These are phyloP conservation scores for Thysanoteuthis rhombus DNA, from an alignment of 2,888 invertebrate genomes.

Conservation along the genomic window DNA sequence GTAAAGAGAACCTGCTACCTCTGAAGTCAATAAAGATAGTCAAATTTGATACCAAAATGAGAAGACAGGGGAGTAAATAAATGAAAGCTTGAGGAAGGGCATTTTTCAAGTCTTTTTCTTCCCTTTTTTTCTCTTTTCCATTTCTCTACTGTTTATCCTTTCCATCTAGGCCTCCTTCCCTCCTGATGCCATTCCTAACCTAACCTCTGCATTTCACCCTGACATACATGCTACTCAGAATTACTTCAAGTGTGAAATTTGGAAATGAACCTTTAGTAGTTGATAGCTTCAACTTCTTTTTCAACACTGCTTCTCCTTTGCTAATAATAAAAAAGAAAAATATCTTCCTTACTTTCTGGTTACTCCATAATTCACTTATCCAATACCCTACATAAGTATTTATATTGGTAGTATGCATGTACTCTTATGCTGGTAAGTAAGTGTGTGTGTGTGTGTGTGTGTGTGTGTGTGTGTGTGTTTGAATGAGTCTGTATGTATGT, in stretches of 20 bases:
- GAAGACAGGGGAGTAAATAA: not conserved
- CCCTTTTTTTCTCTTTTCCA: not conserved
- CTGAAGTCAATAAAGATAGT: not conserved
- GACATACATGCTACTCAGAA: constrained; percentile 12
- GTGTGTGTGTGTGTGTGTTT: not conserved
- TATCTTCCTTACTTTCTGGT: not conserved
- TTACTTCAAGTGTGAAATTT: constrained; percentile 12
- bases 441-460: not conserved
- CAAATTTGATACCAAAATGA: not conserved
- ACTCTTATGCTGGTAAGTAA: not conserved
- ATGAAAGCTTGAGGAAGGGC: not conserved
- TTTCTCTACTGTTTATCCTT: not conserved
- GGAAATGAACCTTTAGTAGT: constrained; percentile 12
- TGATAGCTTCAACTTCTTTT: not conserved
- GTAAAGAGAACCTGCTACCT: not conserved
- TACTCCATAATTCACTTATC: not conserved
- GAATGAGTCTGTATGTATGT: not conserved
- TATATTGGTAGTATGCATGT: not conserved
- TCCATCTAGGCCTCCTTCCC: not conserved
- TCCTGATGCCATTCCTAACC: not conserved
- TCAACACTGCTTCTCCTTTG: not conserved
- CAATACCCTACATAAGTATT: not conserved
- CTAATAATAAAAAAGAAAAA: not conserved
- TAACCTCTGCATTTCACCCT: not conserved
- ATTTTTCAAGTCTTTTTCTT: not conserved